These are phyloP conservation scores for Bursaphelenchus okinawaensis DNA, from an alignment of 2,888 invertebrate species.

Conservation along the genomic window DNA sequence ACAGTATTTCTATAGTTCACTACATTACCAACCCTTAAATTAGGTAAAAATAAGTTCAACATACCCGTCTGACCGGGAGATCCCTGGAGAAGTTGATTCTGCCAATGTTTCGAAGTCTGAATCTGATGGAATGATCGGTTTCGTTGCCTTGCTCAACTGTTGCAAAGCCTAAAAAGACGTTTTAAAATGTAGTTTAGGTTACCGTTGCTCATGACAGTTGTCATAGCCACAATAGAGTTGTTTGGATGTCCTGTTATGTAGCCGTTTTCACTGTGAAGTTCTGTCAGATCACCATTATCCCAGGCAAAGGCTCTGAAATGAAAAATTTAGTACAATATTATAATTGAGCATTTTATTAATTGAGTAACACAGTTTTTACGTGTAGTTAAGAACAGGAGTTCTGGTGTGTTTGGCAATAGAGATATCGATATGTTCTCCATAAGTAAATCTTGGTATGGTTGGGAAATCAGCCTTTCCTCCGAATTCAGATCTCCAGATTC, in stretches of 20 bases:
- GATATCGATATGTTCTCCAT: slow-evolving; percentile 56
- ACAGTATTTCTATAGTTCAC: too few species aligned
- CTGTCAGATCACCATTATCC: slow-evolving; percentile 50
- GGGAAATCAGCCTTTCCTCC: slow-evolving; percentile 56
- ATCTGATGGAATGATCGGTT: slow-evolving; percentile 44
- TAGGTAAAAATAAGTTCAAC: slow-evolving; percentile 11
- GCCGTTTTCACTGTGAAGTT: slow-evolving; percentile 57
- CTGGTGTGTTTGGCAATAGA: slow-evolving; percentile 31
- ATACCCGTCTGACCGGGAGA: slow-evolving; percentile 48
- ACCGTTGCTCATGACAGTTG: slow-evolving; percentile 57
- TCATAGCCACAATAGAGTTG: slow-evolving; percentile 41
- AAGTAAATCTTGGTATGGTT: slow-evolving; percentile 54
- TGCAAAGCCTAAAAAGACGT: slow-evolving; percentile 41
- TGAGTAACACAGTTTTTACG: slow-evolving; percentile 30
- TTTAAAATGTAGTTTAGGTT: slow-evolving; percentile 1
- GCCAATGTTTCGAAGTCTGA: slow-evolving; percentile 44
- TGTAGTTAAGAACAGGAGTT: slow-evolving; percentile 47
- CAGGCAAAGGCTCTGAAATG: slow-evolving; percentile 55
- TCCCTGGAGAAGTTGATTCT: slow-evolving; percentile 54
- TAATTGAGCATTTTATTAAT: too few species aligned
- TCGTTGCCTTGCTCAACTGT: slow-evolving; percentile 50
- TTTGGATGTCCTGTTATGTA: slow-evolving; percentile 43
- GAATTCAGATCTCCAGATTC: slow-evolving; percentile 55
- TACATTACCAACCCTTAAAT: too few species aligned
- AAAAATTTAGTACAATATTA: not conserved